Evolutionary conservation across 2,113 vertebrate genomes (phyloP).

Genomic region (Microcebus griseorufus): DNA sequence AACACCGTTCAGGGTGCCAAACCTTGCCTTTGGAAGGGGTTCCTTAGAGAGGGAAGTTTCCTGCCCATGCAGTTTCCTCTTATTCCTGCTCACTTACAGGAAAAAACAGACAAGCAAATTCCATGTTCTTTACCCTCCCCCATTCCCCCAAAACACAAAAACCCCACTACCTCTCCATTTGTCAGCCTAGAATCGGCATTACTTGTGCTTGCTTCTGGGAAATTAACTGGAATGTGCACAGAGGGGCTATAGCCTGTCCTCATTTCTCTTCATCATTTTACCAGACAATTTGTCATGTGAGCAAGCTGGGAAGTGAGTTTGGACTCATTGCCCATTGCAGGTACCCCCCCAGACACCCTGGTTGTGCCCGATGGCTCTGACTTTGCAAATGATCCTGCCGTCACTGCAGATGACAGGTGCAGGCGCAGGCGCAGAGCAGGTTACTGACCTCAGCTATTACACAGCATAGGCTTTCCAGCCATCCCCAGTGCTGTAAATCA

Average conservation of each 20-base stretch:
- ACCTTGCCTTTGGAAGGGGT: not conserved
- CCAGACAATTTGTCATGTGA: constrained; percentile 44
- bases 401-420: not conserved
- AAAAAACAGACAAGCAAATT: not conserved
- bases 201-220: constrained; percentile 59
- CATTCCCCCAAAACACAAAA: not conserved
- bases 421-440: not conserved
- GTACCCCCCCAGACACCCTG: not conserved
- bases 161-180: not conserved
- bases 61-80: not conserved
- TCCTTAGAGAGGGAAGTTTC: not conserved
- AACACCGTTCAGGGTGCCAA: not conserved
- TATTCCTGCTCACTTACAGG: not conserved
- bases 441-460: not conserved
- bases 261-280: constrained; percentile 66
- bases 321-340: constrained; percentile 56
- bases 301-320: constrained; percentile 51
- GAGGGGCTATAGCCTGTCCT: constrained; percentile 44
- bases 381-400: constrained; percentile 46
- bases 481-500: not conserved
- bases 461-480: not conserved
- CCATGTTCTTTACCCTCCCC: not conserved
- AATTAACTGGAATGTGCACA: constrained; percentile 60
- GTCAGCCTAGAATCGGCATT: constrained; percentile 50
- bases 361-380: constrained; percentile 26